phyloP scores from a whole-genome alignment of 2,888 invertebrate genomes.

The Latrodectus hesperus region DNA sequence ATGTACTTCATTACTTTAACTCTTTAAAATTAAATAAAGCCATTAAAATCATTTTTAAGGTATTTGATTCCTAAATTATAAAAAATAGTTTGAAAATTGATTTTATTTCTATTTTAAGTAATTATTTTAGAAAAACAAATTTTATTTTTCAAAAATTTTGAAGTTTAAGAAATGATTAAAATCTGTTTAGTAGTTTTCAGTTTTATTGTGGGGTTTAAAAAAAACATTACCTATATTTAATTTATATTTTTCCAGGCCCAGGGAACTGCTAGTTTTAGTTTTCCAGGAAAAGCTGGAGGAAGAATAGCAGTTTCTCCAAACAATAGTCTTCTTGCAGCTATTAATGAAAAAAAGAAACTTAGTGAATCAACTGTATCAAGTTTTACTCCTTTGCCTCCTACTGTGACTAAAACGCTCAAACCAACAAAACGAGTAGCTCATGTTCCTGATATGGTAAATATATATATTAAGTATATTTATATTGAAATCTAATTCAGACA shows the following conservation, averaged over 20 bases:
- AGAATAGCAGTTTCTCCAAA: constrained; percentile 85
- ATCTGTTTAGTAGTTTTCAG: too few relatives aligned
- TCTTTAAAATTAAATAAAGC: too few relatives aligned
- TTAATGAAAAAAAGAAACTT: constrained; percentile 27
- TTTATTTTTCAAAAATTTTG: too few relatives aligned
- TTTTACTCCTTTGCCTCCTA: constrained; percentile 76
- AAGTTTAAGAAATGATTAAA: too few relatives aligned
- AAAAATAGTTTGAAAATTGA: too few relatives aligned
- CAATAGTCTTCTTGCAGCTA: constrained; percentile 39
- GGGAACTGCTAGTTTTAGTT: background rate
- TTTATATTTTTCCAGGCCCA: constrained; percentile 13
- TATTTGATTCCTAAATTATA: too few relatives aligned
- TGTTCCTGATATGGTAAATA: constrained; percentile 73
- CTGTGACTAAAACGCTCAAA: constrained; percentile 80
- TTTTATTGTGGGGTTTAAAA: too few relatives aligned
- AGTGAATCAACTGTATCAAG: constrained; percentile 75
- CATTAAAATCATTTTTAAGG: too few relatives aligned
- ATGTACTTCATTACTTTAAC: too few relatives aligned
- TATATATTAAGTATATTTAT: background rate
- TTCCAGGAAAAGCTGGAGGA: constrained; percentile 71
- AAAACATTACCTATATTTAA: constrained; percentile 5
- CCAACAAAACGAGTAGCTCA: constrained; percentile 75
- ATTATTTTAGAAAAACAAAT: too few relatives aligned
- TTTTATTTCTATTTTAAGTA: too few relatives aligned
- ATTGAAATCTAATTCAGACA: background rate